These are phyloP conservation scores for Drosophila serrata DNA, from an alignment of 1,140 invertebrate genomes.

Conservation along the genomic window DNA sequence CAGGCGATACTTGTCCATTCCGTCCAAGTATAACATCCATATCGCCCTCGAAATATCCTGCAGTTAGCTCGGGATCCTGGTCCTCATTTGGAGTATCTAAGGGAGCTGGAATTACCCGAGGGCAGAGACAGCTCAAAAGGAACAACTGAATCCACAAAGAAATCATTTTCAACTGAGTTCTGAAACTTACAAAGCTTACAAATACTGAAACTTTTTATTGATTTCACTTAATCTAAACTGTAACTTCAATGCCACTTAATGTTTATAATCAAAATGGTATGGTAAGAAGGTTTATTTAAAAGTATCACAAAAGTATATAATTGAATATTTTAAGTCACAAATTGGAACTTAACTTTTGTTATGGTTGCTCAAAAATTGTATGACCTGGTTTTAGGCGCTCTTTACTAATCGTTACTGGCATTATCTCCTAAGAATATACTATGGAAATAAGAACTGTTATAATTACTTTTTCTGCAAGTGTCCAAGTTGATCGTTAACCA, in stretches of 20 bases:
- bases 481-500: slow-evolving; percentile 69
- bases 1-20: not conserved
- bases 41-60: slow-evolving; percentile 31
- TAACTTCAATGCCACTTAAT: no score
- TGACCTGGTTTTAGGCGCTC: slow-evolving; percentile 73
- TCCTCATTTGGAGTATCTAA: not conserved
- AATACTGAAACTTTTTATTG: no score
- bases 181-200: not conserved
- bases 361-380: not conserved
- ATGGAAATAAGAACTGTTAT: no score
- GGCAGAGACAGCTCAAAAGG: slow-evolving; percentile 15
- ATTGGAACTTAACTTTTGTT: no score
- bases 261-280: no score
- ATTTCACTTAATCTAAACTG: no score
- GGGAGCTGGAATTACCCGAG: slow-evolving; percentile 20
- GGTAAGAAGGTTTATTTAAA: not conserved
- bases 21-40: not conserved
- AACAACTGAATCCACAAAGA: slow-evolving; percentile 10
- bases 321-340: not conserved
- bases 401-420: no score
- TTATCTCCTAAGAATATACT: no score
- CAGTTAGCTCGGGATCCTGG: slow-evolving; percentile 58
- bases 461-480: not conserved
- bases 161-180: slow-evolving; percentile 44
- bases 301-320: not conserved